A percentile compares a stretch with the other conserved stretches of the same genome.
Evolutionary conservation across 2,888 invertebrate genomes (phyloP).

Genomic region (Trachelus troglodyta): DNA sequence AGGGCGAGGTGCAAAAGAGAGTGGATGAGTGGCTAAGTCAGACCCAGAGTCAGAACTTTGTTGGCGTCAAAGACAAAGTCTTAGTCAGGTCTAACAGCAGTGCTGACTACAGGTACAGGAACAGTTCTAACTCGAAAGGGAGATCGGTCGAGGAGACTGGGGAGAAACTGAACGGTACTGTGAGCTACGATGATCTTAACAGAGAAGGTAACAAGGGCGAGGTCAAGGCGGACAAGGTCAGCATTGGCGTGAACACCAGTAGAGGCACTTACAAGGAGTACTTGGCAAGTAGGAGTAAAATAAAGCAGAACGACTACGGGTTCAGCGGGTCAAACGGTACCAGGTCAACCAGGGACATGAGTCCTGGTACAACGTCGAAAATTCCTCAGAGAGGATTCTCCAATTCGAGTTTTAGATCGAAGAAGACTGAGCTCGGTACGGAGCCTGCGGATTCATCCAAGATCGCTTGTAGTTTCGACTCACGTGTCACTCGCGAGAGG

Average conservation of each 20-base stretch:
- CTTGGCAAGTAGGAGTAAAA: conserved; percentile 36
- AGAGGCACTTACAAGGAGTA: conserved; percentile 51
- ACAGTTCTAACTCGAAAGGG: conserved; percentile 43
- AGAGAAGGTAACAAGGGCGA: conserved; percentile 36
- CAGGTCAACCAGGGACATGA: conserved; percentile 18
- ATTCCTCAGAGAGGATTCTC: conserved; percentile 46
- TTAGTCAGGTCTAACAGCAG: conserved; percentile 53
- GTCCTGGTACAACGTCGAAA: conserved; percentile 28
- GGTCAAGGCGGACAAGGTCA: conserved; percentile 37
- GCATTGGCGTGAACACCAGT: conserved; percentile 40
- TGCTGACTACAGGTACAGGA: conserved; percentile 47
- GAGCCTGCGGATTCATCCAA: not conserved
- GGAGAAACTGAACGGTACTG: conserved; percentile 48
- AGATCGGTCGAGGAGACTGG: conserved; percentile 45
- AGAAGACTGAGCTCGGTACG: not conserved
- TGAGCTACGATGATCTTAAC: conserved; percentile 54
- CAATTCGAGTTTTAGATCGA: conserved; percentile 5
- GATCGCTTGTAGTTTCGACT: not conserved
- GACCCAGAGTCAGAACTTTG: conserved; percentile 49
- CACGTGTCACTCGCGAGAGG: not conserved
- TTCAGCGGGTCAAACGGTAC: conserved; percentile 27
- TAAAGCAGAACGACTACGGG: conserved; percentile 43
- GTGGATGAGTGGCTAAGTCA: conserved; percentile 59
- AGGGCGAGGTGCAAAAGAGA: conserved; percentile 56
- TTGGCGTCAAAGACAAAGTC: conserved; percentile 27